Percentiles rank a stretch among this genome's conserved stretches.
Conservation (phyloP, 2,888 invertebrate genomes). For the Amiota communis region DNA sequence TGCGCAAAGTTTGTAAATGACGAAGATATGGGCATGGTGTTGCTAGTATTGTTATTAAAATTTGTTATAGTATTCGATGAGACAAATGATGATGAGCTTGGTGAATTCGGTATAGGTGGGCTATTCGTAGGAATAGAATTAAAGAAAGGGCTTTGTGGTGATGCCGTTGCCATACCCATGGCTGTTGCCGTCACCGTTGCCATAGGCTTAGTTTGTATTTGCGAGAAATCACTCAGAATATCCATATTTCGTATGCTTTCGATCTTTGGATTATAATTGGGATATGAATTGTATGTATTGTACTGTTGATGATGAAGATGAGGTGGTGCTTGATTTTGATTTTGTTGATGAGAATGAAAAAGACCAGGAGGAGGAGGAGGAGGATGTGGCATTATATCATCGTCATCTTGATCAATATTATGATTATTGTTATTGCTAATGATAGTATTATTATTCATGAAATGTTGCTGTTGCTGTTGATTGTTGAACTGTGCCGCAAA, state of each 20-base stretch:
- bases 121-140: conserved; percentile 28
- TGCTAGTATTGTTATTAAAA: conserved; percentile 37
- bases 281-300: not conserved
- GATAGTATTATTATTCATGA: conserved; percentile 16
- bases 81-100: not conserved
- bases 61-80: conserved; percentile 37
- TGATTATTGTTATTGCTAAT: not conserved
- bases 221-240: conserved; percentile 40
- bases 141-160: conserved; percentile 43
- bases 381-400: no score
- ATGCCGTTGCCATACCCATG: not conserved
- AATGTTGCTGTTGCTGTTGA: conserved; percentile 40
- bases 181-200: conserved; percentile 2
- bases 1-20: conserved; percentile 48
- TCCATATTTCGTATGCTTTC: conserved; percentile 63
- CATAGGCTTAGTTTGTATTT: conserved; percentile 25
- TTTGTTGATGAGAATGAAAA: no score
- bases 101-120: conserved; percentile 47
- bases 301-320: no score
- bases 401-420: no score
- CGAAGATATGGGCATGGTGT: conserved; percentile 26
- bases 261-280: conserved; percentile 50
- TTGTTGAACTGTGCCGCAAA: not conserved
- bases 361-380: no score
- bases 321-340: no score